Percentiles rank a stretch among this genome's conserved stretches.
phyloP scores from a whole-genome alignment of 2,888 invertebrate genomes.

The Eledona agricola region DNA sequence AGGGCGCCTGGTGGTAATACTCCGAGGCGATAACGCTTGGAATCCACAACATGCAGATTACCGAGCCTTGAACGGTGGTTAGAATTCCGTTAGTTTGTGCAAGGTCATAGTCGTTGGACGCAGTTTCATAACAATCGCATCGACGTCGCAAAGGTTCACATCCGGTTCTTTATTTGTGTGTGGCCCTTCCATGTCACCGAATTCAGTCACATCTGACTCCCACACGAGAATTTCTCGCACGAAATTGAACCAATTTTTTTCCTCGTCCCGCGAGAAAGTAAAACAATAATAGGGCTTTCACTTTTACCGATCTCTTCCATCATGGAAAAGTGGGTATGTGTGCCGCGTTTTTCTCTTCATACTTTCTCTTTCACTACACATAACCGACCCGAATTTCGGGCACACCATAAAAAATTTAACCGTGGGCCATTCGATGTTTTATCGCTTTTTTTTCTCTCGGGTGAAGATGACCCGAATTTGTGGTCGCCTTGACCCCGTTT shows the following conservation, averaged over 20 bases:
- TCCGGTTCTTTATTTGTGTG: no score
- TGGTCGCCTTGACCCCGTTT: slow-evolving; percentile 8
- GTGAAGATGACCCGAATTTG: slow-evolving; percentile 11
- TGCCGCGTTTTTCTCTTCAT: slow-evolving; percentile 20
- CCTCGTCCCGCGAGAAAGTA: slow-evolving; percentile 44
- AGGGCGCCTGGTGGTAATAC: not conserved
- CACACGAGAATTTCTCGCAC: slow-evolving; percentile 24
- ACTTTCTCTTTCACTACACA: slow-evolving; percentile 30
- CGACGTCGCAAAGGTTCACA: slow-evolving; percentile 5
- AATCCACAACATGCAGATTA: slow-evolving; percentile 28
- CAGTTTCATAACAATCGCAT: slow-evolving; percentile 36
- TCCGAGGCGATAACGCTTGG: slow-evolving; percentile 18
- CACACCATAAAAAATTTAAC: not conserved
- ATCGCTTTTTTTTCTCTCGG: no score
- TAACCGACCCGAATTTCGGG: slow-evolving; percentile 1
- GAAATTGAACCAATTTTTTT: slow-evolving; percentile 26
- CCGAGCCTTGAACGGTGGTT: slow-evolving; percentile 44
- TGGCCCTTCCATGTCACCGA: no score
- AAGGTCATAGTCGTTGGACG: slow-evolving; percentile 46
- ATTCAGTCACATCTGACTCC: slow-evolving; percentile 15
- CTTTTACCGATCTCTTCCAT: slow-evolving; percentile 47
- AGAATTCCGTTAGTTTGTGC: slow-evolving; percentile 50
- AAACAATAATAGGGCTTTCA: slow-evolving; percentile 49
- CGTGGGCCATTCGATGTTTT: no score
- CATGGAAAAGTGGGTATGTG: slow-evolving; percentile 26